Evolutionary conservation across 2,888 invertebrate species (phyloP).

Genomic region (Atrina japonica): DNA sequence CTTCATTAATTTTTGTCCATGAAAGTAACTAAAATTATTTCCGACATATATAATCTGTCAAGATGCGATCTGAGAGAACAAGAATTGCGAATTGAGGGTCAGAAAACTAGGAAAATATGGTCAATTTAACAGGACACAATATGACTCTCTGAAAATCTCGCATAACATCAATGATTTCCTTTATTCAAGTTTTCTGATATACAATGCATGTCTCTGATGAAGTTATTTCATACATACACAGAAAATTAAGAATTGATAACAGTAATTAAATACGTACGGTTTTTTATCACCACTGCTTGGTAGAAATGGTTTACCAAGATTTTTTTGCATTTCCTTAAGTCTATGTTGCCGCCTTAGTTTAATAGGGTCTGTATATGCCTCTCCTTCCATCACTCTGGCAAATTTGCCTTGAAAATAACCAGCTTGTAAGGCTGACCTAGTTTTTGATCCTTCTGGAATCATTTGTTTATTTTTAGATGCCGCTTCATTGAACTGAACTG

Average conservation of each 20-base stretch:
- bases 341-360: slow-evolving; percentile 74
- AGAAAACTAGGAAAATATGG: too few relatives aligned
- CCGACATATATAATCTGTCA: too few relatives aligned
- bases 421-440: slow-evolving; percentile 73
- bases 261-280: slow-evolving; percentile 67
- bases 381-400: slow-evolving; percentile 77
- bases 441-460: slow-evolving; percentile 77
- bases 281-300: slow-evolving; percentile 79
- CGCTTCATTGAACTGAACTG: slow-evolving; percentile 77
- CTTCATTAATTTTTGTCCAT: too few relatives aligned
- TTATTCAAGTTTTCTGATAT: neutral
- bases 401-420: slow-evolving; percentile 80
- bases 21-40: too few relatives aligned
- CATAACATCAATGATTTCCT: neutral
- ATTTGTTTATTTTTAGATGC: slow-evolving; percentile 80
- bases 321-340: slow-evolving; percentile 76
- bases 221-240: too few relatives aligned
- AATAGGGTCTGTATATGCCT: slow-evolving; percentile 79
- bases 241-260: too few relatives aligned
- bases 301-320: slow-evolving; percentile 79
- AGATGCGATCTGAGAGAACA: too few relatives aligned
- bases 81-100: too few relatives aligned
- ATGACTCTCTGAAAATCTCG: neutral
- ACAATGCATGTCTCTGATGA: too few relatives aligned
- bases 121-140: neutral